A percentile compares a stretch with the other conserved stretches of the same genome.
phyloP scores from a whole-genome alignment of 2,113 vertebrate species.

The Pyrgilauda ruficollis region DNA sequence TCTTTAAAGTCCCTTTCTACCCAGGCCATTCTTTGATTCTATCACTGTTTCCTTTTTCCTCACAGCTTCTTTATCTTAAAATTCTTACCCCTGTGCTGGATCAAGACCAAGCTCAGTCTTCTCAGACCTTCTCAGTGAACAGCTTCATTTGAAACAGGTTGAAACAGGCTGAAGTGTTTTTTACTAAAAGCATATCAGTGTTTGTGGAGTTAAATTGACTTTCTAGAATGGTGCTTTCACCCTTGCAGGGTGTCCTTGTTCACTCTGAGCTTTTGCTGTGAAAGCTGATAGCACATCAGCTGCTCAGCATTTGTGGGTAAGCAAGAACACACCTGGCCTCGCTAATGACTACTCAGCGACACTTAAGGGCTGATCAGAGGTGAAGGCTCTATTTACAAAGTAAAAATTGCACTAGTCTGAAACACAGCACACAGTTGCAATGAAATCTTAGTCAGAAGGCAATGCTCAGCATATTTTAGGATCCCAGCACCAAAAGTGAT shows the following conservation, averaged over 20 bases:
- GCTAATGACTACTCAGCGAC: constrained; percentile 37
- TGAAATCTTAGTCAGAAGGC: neutral
- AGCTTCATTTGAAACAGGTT: neutral
- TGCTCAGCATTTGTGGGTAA: constrained; percentile 30
- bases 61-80: neutral
- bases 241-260: constrained; percentile 4
- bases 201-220: neutral
- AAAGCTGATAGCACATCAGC: constrained; percentile 7
- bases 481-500: neutral
- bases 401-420: neutral
- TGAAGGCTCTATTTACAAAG: constrained; percentile 1
- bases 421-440: neutral
- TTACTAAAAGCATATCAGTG: neutral
- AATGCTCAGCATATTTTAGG: neutral
- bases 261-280: neutral
- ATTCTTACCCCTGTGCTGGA: neutral
- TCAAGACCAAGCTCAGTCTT: neutral
- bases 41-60: neutral
- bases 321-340: constrained; percentile 44
- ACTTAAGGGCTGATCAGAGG: constrained; percentile 8
- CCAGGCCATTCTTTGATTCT: neutral
- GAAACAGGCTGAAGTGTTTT: neutral
- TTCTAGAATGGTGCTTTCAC: neutral
- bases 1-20: neutral
- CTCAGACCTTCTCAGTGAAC: neutral